Evolutionary conservation across 2,888 invertebrate species (phyloP), one percentile per base, ranked within the genome.

Genomic region (Eubasilissa splendida): DNA sequence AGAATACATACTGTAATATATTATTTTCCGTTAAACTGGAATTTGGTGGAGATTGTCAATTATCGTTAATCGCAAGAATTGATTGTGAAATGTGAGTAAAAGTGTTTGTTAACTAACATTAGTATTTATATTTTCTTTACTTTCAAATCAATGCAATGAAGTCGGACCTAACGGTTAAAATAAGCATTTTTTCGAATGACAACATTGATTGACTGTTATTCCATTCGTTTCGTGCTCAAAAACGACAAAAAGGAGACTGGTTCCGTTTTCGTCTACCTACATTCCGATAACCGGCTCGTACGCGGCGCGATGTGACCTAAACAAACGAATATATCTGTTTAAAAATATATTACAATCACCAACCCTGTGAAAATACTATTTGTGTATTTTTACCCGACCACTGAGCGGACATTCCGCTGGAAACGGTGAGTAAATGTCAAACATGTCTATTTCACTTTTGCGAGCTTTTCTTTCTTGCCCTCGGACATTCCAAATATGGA

Each of bases 401-500:
- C 58, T 58, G 68, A 58, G 60, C 71, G 70, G 78, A 71, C 54
- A 63, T 63, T 78, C 63, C 52, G 53, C 70, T 71, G 59, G 53
- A 11, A 66, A 42, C 76, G 80, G 80, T 80, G 75, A 80, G 80
- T 80, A 70, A 58, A 66, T 76, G 71, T 65, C 76, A 80, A 80
- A 80, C 76, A 76, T 60, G 59, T 80, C 59, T 76, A 31, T 66
- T 80, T 76, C 31, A 58, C 31, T 42, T 54, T 65, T 7, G n/a
- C 53, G 52, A 50, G 50, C 63, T 54, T 54, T 54, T 60, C 42
- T 59, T 76, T 65, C 75, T 56, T 73, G 80, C 77, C 80, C 80
- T 80, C 80, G 77, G 56, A 73, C 73, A 60, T 80, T 65, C 80
- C 80, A 59, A 80, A 80, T 80, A 80, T 73, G 80, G 80, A 77